Evolutionary conservation across 2,113 vertebrate species (phyloP).

Genomic region (Bothrops jararaca): DNA sequence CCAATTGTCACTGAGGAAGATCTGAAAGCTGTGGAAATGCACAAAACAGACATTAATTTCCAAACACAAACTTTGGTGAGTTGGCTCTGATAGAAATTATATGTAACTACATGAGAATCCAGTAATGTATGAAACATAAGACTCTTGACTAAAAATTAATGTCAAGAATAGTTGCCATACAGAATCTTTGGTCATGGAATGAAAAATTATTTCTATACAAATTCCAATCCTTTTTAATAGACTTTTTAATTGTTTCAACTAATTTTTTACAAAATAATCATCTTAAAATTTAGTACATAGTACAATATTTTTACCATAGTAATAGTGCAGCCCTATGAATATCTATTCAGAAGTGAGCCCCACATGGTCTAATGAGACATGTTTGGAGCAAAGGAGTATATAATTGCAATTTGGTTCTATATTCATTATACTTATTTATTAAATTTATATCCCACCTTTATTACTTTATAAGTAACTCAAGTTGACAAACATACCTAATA

Average conservation of each 20-base stretch:
- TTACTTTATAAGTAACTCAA: neutral
- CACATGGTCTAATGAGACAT: neutral
- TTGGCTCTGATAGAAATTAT: neutral
- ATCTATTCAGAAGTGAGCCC: neutral
- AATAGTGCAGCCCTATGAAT: neutral
- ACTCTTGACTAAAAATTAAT: neutral
- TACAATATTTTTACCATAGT: neutral
- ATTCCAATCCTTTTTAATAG: neutral
- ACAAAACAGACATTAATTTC: slow-evolving; percentile 22
- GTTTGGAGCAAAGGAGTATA: neutral
- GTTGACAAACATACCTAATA: neutral
- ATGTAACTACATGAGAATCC: neutral
- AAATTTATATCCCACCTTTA: neutral
- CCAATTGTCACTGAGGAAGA: slow-evolving; percentile 31
- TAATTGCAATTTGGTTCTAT: neutral
- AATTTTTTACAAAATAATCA: neutral
- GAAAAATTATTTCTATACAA: neutral
- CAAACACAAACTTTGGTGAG: slow-evolving; percentile 16
- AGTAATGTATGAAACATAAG: neutral
- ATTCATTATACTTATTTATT: neutral
- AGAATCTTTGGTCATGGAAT: neutral
- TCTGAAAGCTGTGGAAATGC: slow-evolving; percentile 16
- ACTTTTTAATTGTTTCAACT: neutral
- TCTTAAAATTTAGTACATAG: neutral
- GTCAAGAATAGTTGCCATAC: neutral